A percentile compares a stretch with the other conserved stretches of the same genome.
These are phyloP conservation scores for Liparis tanakae DNA, from an alignment of 2,797 vertebrate genomes.

Conservation along the genomic window DNA sequence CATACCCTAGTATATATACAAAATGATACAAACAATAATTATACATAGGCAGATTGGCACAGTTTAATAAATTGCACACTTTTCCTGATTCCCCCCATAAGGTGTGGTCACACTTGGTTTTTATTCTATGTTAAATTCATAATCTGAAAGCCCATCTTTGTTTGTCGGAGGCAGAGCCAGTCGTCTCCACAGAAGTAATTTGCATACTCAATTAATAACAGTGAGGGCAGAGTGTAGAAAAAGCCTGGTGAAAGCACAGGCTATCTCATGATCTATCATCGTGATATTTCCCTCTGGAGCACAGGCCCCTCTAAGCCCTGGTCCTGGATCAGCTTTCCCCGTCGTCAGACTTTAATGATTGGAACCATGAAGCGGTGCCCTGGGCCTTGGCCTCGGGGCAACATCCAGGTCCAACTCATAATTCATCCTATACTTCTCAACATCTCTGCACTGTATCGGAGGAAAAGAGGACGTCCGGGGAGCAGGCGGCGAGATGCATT, in stretches of 20 bases:
- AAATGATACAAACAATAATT: conserved; percentile 31
- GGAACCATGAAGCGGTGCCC: conserved; percentile 74
- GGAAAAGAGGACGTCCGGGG: conserved; percentile 49
- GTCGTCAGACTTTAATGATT: conserved; percentile 81
- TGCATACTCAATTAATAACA: conserved; percentile 72
- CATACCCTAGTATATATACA: conserved; percentile 7
- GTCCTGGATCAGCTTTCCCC: conserved; percentile 74
- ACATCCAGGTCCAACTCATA: conserved; percentile 75
- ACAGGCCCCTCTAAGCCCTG: conserved; percentile 62
- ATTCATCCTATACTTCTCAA: conserved; percentile 72
- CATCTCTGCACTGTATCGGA: conserved; percentile 44
- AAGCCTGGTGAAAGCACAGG: conserved; percentile 60
- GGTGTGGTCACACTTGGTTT: conserved; percentile 37
- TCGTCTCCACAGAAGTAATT: conserved; percentile 58
- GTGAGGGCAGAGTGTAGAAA: conserved; percentile 52
- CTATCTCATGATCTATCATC: conserved; percentile 77
- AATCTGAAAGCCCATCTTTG: conserved; percentile 51
- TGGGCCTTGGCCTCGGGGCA: conserved; percentile 75
- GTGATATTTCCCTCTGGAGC: conserved; percentile 79
- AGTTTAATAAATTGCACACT: conserved; percentile 18
- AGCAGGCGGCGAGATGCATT: conserved; percentile 50
- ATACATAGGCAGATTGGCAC: conserved; percentile 29
- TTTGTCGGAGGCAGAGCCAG: conserved; percentile 45
- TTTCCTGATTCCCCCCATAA: conserved; percentile 17
- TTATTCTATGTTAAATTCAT: conserved; percentile 49